Conservation (phyloP, 2,888 invertebrate genomes). For the Craniophora ligustri region DNA sequence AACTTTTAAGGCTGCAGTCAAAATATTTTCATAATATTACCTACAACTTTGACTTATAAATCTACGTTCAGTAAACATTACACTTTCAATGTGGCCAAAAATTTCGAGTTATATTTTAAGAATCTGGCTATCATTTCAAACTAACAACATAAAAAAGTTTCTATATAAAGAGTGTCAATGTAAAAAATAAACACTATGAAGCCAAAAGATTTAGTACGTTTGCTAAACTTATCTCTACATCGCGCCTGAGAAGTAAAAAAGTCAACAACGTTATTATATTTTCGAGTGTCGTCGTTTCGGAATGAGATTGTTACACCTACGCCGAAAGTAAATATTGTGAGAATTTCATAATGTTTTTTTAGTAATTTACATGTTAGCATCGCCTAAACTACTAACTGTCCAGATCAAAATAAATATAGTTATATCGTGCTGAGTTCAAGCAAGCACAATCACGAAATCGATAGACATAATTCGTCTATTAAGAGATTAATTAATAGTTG, state of each 20-base stretch:
- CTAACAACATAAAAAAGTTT: slow-evolving; percentile 66
- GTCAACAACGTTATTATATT: slow-evolving; percentile 80
- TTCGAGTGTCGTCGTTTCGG: slow-evolving; percentile 70
- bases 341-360: slow-evolving; percentile 32
- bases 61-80: slow-evolving; percentile 61
- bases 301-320: slow-evolving; percentile 46
- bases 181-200: slow-evolving; percentile 80
- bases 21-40: slow-evolving; percentile 64
- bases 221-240: slow-evolving; percentile 82
- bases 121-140: slow-evolving; percentile 29
- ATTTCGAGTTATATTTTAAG: slow-evolving; percentile 50
- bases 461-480: too few species aligned
- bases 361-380: slow-evolving; percentile 32
- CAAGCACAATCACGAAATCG: too few species aligned
- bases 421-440: too few species aligned
- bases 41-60: slow-evolving; percentile 40
- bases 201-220: slow-evolving; percentile 74
- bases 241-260: slow-evolving; percentile 79
- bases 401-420: too few species aligned
- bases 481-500: too few species aligned
- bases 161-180: slow-evolving; percentile 77
- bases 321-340: slow-evolving; percentile 47
- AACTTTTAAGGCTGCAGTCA: slow-evolving; percentile 63
- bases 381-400: slow-evolving; percentile 21
- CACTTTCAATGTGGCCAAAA: slow-evolving; percentile 51